Evolutionary conservation across 2,888 invertebrate species (phyloP), one percentile per base, ranked within the genome.

Genomic region (Euclidia mi): DNA sequence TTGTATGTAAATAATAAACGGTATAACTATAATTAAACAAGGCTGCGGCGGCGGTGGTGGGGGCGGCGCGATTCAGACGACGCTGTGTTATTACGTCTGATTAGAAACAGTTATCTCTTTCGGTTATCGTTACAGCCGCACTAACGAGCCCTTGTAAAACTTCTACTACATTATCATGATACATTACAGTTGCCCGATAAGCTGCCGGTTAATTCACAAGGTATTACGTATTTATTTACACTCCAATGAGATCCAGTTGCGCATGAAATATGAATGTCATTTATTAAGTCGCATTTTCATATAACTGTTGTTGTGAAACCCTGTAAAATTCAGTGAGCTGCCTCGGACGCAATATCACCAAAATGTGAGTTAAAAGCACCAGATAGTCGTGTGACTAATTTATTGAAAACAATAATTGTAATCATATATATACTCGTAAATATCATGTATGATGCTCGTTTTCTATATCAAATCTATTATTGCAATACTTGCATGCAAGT

Each of bases 31-130:
- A 37, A 44, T 60, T 48, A 32, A 51, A 51, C 60, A 48, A 50
- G 57, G 47, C 43, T 55, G 42, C 17, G 31, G 40, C 34, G 35
- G 38, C 32, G 74, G 60, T 51, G 71, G 72, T 44, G 42, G 49
- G 70, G 4, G 71, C 49, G 41, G 70, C 20, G 71, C 49, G 41
- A 31, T 56, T 15, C 31, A 53, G 73, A 74, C 71, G 72, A 69
- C 73, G 80, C 75, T 79, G 81, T 82, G 84, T 88, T 89, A 90
- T 92, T 90, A 90, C 84, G 84, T 85, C 88, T 89, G 91, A 92
- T 91, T 92, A 91, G 91, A 89, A 92, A 89, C 90, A 88, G 92
- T 92, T 91, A 94, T 93, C 91, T 91, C 82, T 82, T 83, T 85
- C 86, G 89, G 91, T 91, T 91, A 91, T 92, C 90, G 88, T 91